A percentile compares a stretch with the other conserved stretches of the same genome.
Evolutionary conservation across 2,113 vertebrate species (phyloP).

Genomic region (Cyprinodon tularosa): DNA sequence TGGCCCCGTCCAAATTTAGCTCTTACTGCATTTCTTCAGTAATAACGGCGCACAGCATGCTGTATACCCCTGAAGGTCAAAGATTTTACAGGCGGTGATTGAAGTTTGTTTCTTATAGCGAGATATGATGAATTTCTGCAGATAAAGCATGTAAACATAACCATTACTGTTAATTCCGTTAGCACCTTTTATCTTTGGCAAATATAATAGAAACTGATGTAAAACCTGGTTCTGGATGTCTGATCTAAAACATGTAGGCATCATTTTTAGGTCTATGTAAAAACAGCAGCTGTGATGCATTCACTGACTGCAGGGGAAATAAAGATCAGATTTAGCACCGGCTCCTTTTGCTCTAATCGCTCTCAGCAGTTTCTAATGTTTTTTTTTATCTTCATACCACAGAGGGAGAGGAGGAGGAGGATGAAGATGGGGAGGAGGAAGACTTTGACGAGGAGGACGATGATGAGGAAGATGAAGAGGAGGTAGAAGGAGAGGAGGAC

Average conservation of each 20-base stretch:
- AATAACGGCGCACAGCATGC: neutral
- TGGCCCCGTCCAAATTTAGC: too few species aligned
- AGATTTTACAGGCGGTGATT: too few species aligned
- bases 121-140: too few species aligned
- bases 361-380: neutral
- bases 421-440: constrained; percentile 86
- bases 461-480: constrained; percentile 87
- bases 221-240: too few species aligned
- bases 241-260: too few species aligned
- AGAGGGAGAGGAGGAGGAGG: constrained; percentile 86
- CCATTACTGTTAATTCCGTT: too few species aligned
- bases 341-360: neutral
- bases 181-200: too few species aligned
- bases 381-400: constrained; percentile 21
- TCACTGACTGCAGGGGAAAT: neutral
- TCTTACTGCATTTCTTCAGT: neutral
- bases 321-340: neutral
- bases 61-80: neutral
- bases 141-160: too few species aligned
- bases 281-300: neutral
- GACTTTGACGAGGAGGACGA: constrained; percentile 88
- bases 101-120: too few species aligned
- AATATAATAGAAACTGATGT: too few species aligned
- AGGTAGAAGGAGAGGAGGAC: constrained; percentile 86
- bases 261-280: too few species aligned